Base-by-base conservation (phyloP, 2,797 vertebrate species). In the Lacerta agilis region DNA sequence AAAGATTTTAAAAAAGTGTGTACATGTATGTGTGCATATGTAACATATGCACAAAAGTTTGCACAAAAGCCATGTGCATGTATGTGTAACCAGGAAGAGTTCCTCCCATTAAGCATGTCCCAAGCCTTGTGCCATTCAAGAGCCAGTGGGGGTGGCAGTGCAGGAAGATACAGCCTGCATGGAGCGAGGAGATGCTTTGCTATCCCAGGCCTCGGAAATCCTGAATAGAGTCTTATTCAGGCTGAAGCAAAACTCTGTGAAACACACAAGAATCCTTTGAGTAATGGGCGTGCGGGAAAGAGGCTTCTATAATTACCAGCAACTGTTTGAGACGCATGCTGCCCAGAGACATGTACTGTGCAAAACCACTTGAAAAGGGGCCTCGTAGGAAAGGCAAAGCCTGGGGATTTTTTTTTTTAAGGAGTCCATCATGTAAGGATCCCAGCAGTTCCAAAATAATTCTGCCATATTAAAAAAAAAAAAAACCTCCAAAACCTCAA, bases 251-350 rank as follows among this genome's bases (percentile, higher is more conserved):
- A 97, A 96, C 90, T 95, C 96, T 96, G 96, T 97, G 95, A 97
- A 97, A 97, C 97, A 97, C 95, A 97, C 97, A 97, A 97, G 97
- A 97, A 97, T 96, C 96, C 97, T 97, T 97, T 97, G 97, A 97
- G 97, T 97, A 97, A 97, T 96, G 97, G 96, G 96, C 88, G 95
- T 95, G 95, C 94, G 96, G 97, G 95, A 97, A 97, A 96, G 95
- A 97, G 95, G 93, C 96, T 97, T 97, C 97, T 97, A 97, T 97
- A 97, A 97, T 97, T 97, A 97, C 97, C 97, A 97, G 96, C 96
- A 97, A 97, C 97, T 97, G 97, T 97, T 97, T 96, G 97, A 97
- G 97, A 96, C 96, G 96, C 94, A 96, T 91, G 95, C 97, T 96
- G 97, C 97, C 97, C 97, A 96, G 95, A 96, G 89, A 97, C 90